Base-by-base conservation (phyloP, 2,113 vertebrate genomes). In the Edolisoma coerulescens region DNA sequence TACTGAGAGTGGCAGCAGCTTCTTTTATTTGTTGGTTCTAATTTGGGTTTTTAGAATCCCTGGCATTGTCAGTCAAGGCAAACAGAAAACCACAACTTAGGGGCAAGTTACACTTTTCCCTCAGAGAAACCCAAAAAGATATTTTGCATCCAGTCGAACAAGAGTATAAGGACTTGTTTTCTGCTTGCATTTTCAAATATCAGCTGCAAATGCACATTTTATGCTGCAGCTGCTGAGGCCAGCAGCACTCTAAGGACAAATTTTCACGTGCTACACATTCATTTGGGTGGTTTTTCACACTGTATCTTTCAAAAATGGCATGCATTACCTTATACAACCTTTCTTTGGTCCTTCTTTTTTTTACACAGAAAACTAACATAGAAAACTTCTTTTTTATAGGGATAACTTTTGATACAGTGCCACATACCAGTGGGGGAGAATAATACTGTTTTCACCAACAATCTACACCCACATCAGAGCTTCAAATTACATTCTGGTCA, bases 141-240 rank as follows among this genome's bases (percentile, higher is more conserved):
- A 11, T 13, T 76, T 32, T n/a, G 16, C 3, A 2, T 30, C 52
- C 4, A 4, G 20, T 6, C 0, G 0, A 75, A 52, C 4, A 54
- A 53, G 41, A 27, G 30, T 27, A n/a, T 45, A 63, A 81, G 33
- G 74, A 61, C 54, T 24, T 8, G 15, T 41, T 71, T 87, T 70
- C 69, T 47, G 23, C 67, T 57, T 53, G 20, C 42, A 42, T 41
- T 87, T 56, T 42, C 64, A 52, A 73, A 57, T 11, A 28, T 37
- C 44, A 73, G 59, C 78, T 64, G 39, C 35, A 73, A 84, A 90
- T 28, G 8, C 39, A 63, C 54, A 52, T 28, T 77, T 69, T 24
- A 35, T 33, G 49, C 53, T 45, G 49, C 69, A 90, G 75, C 54
- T 88, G 69, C 65, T 45, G 37, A 78, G 65, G 22, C 13, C 81